Evolutionary conservation across 1,140 invertebrate species (phyloP), one percentile per base, ranked within the genome.

Genomic region (Bombus haemorrhoidalis): DNA sequence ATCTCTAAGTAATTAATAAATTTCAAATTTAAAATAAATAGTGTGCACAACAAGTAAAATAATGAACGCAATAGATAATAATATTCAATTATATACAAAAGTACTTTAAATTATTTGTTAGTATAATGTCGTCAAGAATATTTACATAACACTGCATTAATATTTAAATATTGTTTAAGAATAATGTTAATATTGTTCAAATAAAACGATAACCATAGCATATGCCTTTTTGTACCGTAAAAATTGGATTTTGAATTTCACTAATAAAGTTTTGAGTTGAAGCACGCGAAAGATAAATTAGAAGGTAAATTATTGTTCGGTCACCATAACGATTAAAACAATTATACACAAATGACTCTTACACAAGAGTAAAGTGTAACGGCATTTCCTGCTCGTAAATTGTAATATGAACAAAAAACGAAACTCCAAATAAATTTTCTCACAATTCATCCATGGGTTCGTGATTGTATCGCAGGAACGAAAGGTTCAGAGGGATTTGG

Each of bases 401-500:
- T 81, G 69, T 39, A 77, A 89, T 85, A 87, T 69, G 78, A 18
- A 32, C 39, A 72, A 80, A 53, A 86, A 78, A 85, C 64, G 64
- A 72, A 85, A 41, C 66, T 64, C 15, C 37, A 78, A 86, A 89
- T 86, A 64, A 73, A 82, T 81, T 90, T 86, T 72, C 82, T 85
- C 71, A 75, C 75, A 43, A 79, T 73, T 75, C 77, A 47, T 34
- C 64, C 41, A 62, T 32, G 88, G 79, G 82, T 83, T 85, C 22
- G 59, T 69, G 78, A 69, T 78, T 84, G 77, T 87, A 37, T 59
- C 64, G 39, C 75, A 85, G 79, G 86, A 76, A 66, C 66, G 34
- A 68, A 74, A 77, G 87, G 76, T 72, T 83, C 86, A 57, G 66
- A 53, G 62, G 83, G 89, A 83, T 88, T 90, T 85, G 89, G 76